Evolutionary conservation across 1,140 invertebrate genomes (phyloP).

Genomic region (Ceratina australensis): DNA sequence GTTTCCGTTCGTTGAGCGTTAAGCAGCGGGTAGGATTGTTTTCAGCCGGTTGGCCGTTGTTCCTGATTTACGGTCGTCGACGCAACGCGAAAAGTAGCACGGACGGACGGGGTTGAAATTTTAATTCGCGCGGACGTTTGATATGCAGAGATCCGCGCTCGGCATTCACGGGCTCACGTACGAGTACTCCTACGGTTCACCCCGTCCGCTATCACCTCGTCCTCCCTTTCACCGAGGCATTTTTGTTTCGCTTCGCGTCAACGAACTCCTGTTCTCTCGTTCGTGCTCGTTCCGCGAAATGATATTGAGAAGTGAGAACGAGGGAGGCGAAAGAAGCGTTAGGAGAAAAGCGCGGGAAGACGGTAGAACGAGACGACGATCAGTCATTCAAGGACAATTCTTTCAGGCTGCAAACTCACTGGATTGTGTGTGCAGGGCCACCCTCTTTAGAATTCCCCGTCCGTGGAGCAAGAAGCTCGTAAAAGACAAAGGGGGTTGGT

Average conservation of each 20-base stretch:
- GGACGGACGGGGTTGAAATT: conserved; percentile 20
- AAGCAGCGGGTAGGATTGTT: not conserved
- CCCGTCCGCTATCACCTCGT: too few species aligned
- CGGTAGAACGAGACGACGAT: conserved; percentile 49
- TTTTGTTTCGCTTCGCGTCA: conserved; percentile 46
- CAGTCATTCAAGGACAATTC: conserved; percentile 65
- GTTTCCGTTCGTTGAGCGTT: not conserved
- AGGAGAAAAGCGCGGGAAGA: conserved; percentile 4
- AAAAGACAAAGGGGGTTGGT: conserved; percentile 65
- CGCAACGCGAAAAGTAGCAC: conserved; percentile 30
- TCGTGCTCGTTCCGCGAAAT: not conserved
- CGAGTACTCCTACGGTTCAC: conserved; percentile 17
- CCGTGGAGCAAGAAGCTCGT: conserved; percentile 65
- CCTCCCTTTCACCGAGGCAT: conserved; percentile 42
- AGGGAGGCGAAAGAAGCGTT: not conserved
- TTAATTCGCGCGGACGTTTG: conserved; percentile 46
- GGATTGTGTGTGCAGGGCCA: conserved; percentile 71
- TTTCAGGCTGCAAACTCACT: conserved; percentile 68
- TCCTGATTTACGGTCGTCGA: not conserved
- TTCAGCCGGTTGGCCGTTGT: not conserved
- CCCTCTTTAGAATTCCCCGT: conserved; percentile 72
- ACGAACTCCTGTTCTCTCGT: conserved; percentile 22
- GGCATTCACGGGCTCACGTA: conserved; percentile 40
- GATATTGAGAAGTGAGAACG: conserved; percentile 8
- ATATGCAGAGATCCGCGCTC: conserved; percentile 38